phyloP scores from a whole-genome alignment of 1,140 invertebrate genomes.

The Drosophila pachea region DNA sequence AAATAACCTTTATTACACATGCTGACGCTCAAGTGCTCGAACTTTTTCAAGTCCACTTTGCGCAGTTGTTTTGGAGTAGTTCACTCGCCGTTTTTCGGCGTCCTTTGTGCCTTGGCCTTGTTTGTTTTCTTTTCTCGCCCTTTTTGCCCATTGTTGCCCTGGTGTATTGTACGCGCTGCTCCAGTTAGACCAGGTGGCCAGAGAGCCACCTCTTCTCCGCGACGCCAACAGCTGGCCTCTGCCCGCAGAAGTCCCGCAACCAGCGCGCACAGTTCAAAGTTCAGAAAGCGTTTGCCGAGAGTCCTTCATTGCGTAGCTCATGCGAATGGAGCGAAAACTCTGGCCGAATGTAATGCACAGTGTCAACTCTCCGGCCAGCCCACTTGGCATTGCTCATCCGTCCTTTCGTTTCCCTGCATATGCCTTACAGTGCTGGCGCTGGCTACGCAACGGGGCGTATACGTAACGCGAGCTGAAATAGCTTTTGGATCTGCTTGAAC shows the following conservation, averaged over 20 bases:
- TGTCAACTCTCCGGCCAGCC: background rate
- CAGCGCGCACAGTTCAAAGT: conserved; percentile 37
- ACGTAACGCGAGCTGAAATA: too few relatives aligned
- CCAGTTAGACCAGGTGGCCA: conserved; percentile 11
- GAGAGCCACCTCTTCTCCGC: background rate
- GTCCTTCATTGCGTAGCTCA: conserved; percentile 5
- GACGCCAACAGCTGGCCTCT: background rate
- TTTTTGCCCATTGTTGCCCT: background rate
- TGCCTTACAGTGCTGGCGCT: background rate
- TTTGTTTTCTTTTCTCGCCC: background rate
- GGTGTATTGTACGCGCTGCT: conserved; percentile 1
- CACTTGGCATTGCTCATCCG: background rate
- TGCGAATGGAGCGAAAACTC: conserved; percentile 3
- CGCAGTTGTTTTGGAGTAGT: conserved; percentile 73
- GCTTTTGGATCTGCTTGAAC: too few relatives aligned
- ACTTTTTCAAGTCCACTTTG: conserved; percentile 77
- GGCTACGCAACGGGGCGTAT: too few relatives aligned
- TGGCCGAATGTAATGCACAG: background rate
- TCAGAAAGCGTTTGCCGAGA: conserved; percentile 20
- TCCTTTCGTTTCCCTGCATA: too few relatives aligned
- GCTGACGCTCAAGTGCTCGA: conserved; percentile 73
- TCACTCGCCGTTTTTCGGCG: conserved; percentile 48
- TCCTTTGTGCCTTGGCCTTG: conserved; percentile 17
- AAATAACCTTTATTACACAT: conserved; percentile 78
- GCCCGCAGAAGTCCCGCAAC: conserved; percentile 16